Evolutionary conservation across 2,113 vertebrate genomes (phyloP), one percentile per base, ranked within the genome.

Genomic region (Toxotes jaculatrix): DNA sequence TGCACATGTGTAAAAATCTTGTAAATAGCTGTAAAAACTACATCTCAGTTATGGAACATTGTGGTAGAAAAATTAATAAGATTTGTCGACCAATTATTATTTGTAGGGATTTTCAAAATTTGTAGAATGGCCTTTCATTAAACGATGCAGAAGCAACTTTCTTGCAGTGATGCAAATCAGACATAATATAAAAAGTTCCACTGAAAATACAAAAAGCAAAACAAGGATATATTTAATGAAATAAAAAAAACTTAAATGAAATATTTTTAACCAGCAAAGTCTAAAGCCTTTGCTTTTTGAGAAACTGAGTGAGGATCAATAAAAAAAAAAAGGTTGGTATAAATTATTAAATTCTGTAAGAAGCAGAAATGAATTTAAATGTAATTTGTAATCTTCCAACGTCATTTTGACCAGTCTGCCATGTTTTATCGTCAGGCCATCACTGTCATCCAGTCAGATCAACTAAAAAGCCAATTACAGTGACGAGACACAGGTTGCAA

Each of bases 391-490:
- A 64, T 90, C 81, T 60, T 45, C 72, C 43, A 3, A 31, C n/a
- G 62, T 71, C 47, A 40, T 32, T 66, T 21, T 61, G 43, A 34
- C 79, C 72, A 94, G 83, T 88, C 94, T 96, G 95, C 89, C 95
- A 94, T 80, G 90, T 91, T 89, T 95, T 93, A 95, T 95, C 95
- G 96, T 94, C 90, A 88, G 90, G 88, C 78, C 83, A 91, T 96
- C 88, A 88, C 91, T 96, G 95, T 95, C 94, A 94, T 93, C 88
- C 94, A 94, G 92, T 95, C 94, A 95, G 95, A 96, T 97, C 95
- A 95, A 93, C 94, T 94, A 95, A 96, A 96, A 95, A 95, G 84
- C 94, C 96, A 96, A 96, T 98, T 97, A 96, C 91, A 95, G 87
- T 94, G 94, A 96, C 27, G 89, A 95, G 93, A 95, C 89, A 88